phyloP scores from a whole-genome alignment of 2,113 vertebrate genomes.

The Alaudala cheleensis region DNA sequence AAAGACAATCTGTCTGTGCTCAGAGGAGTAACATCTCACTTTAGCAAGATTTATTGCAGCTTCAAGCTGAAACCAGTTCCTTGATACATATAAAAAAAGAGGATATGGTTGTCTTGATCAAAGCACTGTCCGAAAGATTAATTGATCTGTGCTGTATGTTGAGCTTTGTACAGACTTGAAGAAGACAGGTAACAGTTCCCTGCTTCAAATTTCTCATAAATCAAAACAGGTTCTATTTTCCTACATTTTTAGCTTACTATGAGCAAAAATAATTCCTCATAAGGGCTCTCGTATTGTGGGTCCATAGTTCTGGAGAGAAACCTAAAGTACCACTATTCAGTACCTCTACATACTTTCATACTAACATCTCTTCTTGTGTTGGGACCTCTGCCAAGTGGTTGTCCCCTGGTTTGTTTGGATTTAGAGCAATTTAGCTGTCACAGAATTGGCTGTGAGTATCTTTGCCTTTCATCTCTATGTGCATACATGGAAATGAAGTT shows the following conservation, averaged over 20 bases:
- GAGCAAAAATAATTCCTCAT: neutral
- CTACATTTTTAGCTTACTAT: neutral
- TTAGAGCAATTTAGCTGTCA: neutral
- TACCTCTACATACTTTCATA: neutral
- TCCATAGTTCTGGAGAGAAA: neutral
- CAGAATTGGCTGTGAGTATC: neutral
- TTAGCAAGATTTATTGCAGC: constrained; percentile 39
- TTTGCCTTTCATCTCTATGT: neutral
- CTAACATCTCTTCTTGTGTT: neutral
- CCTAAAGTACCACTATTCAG: neutral
- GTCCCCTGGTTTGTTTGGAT: neutral
- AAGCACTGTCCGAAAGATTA: constrained; percentile 21
- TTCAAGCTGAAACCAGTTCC: constrained; percentile 10
- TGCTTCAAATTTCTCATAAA: neutral
- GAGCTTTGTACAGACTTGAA: neutral
- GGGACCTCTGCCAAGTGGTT: neutral
- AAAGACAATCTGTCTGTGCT: neutral
- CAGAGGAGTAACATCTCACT: neutral
- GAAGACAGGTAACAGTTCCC: neutral
- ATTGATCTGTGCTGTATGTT: neutral
- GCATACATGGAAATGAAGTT: neutral
- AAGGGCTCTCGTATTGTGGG: neutral
- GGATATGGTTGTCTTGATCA: neutral
- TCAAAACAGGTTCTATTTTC: neutral
- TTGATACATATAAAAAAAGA: neutral